Percentiles rank a stretch among this genome's conserved stretches.
phyloP scores from a whole-genome alignment of 2,888 invertebrate genomes.

The Axea sp. region DNA sequence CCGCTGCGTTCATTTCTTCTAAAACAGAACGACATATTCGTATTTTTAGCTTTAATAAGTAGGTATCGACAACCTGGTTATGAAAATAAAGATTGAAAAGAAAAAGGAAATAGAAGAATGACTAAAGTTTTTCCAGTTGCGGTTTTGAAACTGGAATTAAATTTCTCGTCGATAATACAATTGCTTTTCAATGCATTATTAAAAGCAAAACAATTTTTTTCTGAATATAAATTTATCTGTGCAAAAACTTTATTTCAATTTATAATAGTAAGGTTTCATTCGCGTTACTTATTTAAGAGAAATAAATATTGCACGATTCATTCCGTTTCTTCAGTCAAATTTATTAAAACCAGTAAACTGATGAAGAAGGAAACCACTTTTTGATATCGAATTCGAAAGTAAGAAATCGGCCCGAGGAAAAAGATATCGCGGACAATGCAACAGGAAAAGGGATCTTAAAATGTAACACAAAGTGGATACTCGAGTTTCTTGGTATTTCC shows the following conservation, averaged over 20 bases:
- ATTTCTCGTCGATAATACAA: too few relatives aligned
- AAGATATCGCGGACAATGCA: constrained; percentile 20
- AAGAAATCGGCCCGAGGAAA: constrained; percentile 25
- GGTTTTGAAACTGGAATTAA: too few relatives aligned
- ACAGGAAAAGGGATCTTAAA: constrained; percentile 28
- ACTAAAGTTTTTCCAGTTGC: constrained; percentile 20
- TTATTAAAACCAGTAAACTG: constrained; percentile 25
- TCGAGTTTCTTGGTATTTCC: constrained; percentile 69
- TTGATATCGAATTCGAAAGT: constrained; percentile 21
- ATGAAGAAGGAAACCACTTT: constrained; percentile 15
- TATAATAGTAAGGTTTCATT: too few relatives aligned
- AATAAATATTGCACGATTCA: too few relatives aligned
- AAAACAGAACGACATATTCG: constrained; percentile 4
- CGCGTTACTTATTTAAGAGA: too few relatives aligned
- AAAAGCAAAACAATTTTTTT: too few relatives aligned
- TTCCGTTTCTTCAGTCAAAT: too few relatives aligned
- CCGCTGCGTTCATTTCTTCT: constrained; percentile 19
- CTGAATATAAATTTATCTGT: too few relatives aligned
- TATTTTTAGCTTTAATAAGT: constrained; percentile 19
- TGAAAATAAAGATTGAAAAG: constrained; percentile 16
- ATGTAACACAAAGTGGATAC: constrained; percentile 49
- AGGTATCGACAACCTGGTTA: constrained; percentile 31
- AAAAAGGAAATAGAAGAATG: constrained; percentile 5
- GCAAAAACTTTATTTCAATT: too few relatives aligned
- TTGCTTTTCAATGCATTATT: too few relatives aligned